Conservation (phyloP, 2,113 vertebrate species). For the Spermophilus dauricus region DNA sequence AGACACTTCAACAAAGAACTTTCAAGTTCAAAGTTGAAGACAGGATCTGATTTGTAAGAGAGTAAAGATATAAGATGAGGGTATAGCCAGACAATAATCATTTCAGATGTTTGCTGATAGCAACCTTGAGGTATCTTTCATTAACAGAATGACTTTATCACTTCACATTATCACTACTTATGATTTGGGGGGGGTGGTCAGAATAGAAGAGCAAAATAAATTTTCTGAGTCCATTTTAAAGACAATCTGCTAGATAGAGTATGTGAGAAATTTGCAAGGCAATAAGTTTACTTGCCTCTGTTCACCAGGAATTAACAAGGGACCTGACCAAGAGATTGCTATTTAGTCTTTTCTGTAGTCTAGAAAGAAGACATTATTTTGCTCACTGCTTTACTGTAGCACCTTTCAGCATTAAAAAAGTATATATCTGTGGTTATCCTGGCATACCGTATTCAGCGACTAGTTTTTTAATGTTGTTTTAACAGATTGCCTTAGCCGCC, state of each 20-base stretch:
- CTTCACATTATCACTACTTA: not conserved
- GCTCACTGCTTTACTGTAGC: not conserved
- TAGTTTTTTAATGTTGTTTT: not conserved
- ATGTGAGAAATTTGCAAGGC: not conserved
- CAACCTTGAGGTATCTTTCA: not conserved
- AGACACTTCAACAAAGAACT: not conserved
- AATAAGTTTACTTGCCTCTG: not conserved
- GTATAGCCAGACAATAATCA: not conserved
- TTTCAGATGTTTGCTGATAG: not conserved
- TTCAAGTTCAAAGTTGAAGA: not conserved
- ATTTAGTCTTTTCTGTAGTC: not conserved
- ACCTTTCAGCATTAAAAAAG: not conserved
- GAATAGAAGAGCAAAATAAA: not conserved
- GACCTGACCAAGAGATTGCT: not conserved
- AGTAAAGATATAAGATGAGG: not conserved
- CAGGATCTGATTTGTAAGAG: not conserved
- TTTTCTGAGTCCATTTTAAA: slow-evolving; percentile 9
- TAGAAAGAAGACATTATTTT: not conserved
- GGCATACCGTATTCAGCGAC: slow-evolving; percentile 43
- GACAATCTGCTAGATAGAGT: not conserved
- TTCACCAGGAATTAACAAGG: not conserved
- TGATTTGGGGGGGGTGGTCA: not conserved
- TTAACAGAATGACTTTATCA: not conserved
- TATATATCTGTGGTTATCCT: not conserved
- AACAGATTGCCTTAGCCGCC: not conserved